Evolutionary conservation across 2,113 vertebrate genomes (phyloP), one percentile per base, ranked within the genome.

Genomic region (Nycticebus coucang): DNA sequence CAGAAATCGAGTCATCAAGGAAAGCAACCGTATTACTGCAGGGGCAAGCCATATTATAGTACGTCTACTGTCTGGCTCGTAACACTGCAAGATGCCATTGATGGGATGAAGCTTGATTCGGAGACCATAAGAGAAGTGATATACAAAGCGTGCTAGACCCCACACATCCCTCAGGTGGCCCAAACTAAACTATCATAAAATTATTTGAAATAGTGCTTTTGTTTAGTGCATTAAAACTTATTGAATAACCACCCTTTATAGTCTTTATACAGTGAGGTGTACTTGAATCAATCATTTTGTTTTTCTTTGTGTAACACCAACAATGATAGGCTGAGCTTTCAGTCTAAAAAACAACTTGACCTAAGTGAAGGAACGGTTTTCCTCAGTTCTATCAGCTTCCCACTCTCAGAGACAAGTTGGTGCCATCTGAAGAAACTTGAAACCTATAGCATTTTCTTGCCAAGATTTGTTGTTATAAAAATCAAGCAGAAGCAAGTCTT

Each of bases 401-500:
- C 22, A 35, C 37, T 60, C 55, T 59, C 21, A 8, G 78, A 88
- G 82, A 86, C 87, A 59, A 35, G 21, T 64, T 53, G 74, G 87
- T 89, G 55, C 60, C 87, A 74, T 77, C 72, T 72, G 93, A 91
- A 85, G 90, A 91, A 26, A 82, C 37, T 55, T 68, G 68, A 89
- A 93, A 93, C 68, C 60, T 78, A 5, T 4, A 35, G 74, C 26
- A 37, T 50, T 53, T 95, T 62, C 78, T 55, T 95, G 93, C 41
- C 60, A 81, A 71, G 71, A 59, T 85, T 78, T 86, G 33, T 94
- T 79, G 13, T 85, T 85, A n/a, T 66, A 95, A 89, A 93, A 66
- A 85, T 66, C 30, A 80, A 94, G 55, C 24, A 89, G n/a, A 24
- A 66, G 30, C 21, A 80, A 94, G 18, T 78, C 72, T 94, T 90